Base-by-base conservation (phyloP, 92 coral and sea anemone species). In the Pocillopora grandis region DNA sequence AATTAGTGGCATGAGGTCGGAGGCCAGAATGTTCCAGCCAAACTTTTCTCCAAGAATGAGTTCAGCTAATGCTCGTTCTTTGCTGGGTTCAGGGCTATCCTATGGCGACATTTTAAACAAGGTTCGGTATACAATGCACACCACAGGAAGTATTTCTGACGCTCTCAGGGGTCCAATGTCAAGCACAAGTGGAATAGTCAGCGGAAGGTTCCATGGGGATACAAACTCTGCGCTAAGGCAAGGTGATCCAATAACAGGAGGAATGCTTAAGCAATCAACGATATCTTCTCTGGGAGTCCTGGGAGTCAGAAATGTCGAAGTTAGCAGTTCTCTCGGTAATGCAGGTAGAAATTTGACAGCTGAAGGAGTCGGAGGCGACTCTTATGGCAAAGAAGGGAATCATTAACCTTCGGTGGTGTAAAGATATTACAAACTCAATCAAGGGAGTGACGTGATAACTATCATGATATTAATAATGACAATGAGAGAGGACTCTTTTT, bases 61-160 rank as follows among this genome's bases (percentile, higher is more conserved):
- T 52, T 11, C 57, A 6, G 16, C 80, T 16, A 48, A 61, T 19
- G 86, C 71, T 3, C 48, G 62, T 55, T 57, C 85, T 10, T 68
- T 77, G 19, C 23, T 65, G 72, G 78, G 80, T 36, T 23, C 75
- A 35, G 90, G 61, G 65, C 86, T 78, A 27, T 66, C 88, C 23
- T 91, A 88, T 76, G 86, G 89, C 15, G 88, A 77, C 71, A 91
- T 91, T 18, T 76, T 91, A 42, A 82, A 91, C 1, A 86, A 89
- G 74, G 94, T 88, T 18, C 80, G 91, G 61, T 66, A 88, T 19
- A 88, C 94, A 14, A 91, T 91, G 88, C 71, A 82, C 66, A 63
- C 88, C 17, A 85, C 90, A 27, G 92, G 89, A 61, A 79, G 80
- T 13, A 33, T 81, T 36, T 78, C 80, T 23, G 86, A 90, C n/a